These are phyloP conservation scores for Penaeus chinensis DNA, from an alignment of 1,140 invertebrate genomes.

Conservation along the genomic window DNA sequence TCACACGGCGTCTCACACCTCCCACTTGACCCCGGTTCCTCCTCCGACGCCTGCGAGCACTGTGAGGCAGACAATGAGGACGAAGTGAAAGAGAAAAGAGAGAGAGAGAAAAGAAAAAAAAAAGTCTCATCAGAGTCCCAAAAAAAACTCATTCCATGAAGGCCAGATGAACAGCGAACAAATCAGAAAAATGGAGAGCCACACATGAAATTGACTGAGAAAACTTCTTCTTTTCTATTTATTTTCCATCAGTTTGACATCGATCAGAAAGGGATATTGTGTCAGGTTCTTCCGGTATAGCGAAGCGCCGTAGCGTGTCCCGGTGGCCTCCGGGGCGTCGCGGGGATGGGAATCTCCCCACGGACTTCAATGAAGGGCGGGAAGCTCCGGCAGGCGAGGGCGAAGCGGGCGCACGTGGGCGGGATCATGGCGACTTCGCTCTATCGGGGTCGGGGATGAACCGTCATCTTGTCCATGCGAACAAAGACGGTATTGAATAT, in stretches of 20 bases:
- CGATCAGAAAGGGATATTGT: slow-evolving; percentile 53
- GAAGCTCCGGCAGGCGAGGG: no score
- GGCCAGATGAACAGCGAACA: slow-evolving; percentile 34
- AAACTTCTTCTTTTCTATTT: slow-evolving; percentile 50
- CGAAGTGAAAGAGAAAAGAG: no score
- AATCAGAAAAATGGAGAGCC: slow-evolving; percentile 59
- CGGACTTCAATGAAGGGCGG: no score
- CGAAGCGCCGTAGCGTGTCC: not conserved
- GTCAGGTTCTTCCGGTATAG: slow-evolving; percentile 1
- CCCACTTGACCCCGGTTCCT: no score
- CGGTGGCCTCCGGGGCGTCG: not conserved
- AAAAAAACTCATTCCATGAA: slow-evolving; percentile 13
- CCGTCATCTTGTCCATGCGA: slow-evolving; percentile 54
- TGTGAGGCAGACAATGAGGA: no score
- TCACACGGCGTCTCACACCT: no score
- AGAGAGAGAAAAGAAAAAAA: no score
- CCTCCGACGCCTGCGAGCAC: no score
- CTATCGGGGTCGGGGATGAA: slow-evolving; percentile 50
- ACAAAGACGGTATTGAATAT: slow-evolving; percentile 57
- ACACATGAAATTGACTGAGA: slow-evolving; percentile 57
- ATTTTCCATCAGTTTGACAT: slow-evolving; percentile 57
- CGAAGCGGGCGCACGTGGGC: not conserved
- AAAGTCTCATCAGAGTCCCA: no score
- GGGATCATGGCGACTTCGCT: not conserved
- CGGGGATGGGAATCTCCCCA: not conserved